Evolutionary conservation across 2,797 vertebrate species (phyloP).

Genomic region (Parambassis ranga): DNA sequence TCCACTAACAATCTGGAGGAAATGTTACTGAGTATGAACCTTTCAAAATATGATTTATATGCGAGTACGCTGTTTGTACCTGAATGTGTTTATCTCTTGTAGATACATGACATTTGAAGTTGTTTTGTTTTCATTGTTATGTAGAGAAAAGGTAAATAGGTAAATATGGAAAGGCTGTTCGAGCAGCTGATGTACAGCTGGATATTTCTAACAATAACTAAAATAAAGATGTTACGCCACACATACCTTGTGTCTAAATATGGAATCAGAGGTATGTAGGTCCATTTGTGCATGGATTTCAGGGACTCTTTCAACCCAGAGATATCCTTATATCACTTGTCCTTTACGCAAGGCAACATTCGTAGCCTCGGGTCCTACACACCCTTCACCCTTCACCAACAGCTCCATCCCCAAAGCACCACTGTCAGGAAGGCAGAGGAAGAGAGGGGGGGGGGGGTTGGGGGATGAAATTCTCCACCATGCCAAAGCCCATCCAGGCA

Average conservation of each 20-base stretch:
- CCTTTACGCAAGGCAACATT: constrained; percentile 60
- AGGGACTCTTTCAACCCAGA: constrained; percentile 37
- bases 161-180: neutral
- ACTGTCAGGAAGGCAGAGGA: constrained; percentile 19
- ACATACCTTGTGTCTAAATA: constrained; percentile 49
- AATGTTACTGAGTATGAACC: neutral
- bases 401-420: constrained; percentile 55
- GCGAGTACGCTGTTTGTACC: neutral
- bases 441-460: neutral
- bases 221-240: neutral
- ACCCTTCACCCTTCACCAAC: constrained; percentile 73
- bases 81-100: neutral
- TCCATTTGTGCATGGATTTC: constrained; percentile 46
- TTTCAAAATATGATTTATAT: neutral
- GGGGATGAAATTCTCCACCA: constrained; percentile 50
- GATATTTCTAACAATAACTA: neutral
- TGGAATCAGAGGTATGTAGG: constrained; percentile 23
- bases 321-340: constrained; percentile 50
- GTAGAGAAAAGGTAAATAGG: neutral
- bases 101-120: neutral
- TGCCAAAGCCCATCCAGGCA: constrained; percentile 63
- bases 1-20: neutral
- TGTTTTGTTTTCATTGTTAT: neutral
- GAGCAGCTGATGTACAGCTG: neutral
- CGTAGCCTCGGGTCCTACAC: constrained; percentile 53